phyloP scores from a whole-genome alignment of 2,888 invertebrate species.

The Tetheella fluctuosa region DNA sequence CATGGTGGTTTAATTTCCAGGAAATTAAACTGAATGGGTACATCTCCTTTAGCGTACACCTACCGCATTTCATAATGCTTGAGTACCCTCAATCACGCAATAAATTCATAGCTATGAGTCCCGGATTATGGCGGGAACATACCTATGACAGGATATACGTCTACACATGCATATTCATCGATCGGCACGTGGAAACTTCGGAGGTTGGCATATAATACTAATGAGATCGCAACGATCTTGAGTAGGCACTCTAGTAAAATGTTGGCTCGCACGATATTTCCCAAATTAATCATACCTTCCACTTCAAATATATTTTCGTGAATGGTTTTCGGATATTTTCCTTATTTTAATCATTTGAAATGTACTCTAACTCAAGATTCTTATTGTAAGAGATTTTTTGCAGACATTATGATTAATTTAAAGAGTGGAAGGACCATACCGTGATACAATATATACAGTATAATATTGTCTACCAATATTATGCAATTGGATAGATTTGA shows the following conservation, averaged over 20 bases:
- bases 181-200: conserved; percentile 1
- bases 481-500: too few relatives aligned
- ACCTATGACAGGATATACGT: not conserved
- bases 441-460: too few relatives aligned
- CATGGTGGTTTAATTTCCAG: not conserved
- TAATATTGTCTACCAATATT: too few relatives aligned
- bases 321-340: not conserved
- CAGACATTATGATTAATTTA: not conserved
- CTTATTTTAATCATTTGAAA: not conserved
- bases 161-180: not conserved
- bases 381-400: not conserved
- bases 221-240: conserved; percentile 1
- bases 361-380: not conserved
- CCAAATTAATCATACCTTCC: not conserved
- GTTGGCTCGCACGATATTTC: not conserved
- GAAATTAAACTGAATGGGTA: not conserved
- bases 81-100: conserved; percentile 13
- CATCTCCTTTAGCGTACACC: not conserved
- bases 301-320: not conserved
- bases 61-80: conserved; percentile 4
- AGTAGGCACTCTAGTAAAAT: not conserved
- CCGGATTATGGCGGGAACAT: not conserved
- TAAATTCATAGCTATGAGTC: conserved; percentile 1
- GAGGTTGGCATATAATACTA: conserved; percentile 8
- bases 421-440: not conserved